Percentiles rank a stretch among this genome's conserved stretches.
These are phyloP conservation scores for Stenopsyche tienmushanensis DNA, from an alignment of 1,140 invertebrate species.

Conservation along the genomic window DNA sequence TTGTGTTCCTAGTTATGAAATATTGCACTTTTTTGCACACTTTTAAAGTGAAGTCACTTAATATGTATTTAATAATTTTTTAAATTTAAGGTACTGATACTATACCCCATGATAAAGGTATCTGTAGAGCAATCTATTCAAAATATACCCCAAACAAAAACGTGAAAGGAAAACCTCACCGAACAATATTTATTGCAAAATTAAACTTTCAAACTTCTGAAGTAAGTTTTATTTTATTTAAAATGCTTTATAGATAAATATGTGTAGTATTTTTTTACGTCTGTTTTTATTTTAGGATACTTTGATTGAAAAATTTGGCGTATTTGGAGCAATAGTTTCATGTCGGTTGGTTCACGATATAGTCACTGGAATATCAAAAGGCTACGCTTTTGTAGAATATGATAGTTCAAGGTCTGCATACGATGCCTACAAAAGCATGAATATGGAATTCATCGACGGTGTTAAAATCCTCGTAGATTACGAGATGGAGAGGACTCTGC, in stretches of 20 bases:
- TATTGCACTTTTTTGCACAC: no score
- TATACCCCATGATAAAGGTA: conserved; percentile 77
- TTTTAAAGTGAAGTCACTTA: no score
- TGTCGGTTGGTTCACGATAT: conserved; percentile 75
- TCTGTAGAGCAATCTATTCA: conserved; percentile 70
- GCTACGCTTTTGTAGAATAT: conserved; percentile 87
- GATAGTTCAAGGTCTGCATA: conserved; percentile 61
- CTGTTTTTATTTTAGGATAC: conserved; percentile 49
- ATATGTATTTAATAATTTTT: conserved; percentile 4
- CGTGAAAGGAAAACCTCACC: conserved; percentile 67
- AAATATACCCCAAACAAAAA: conserved; percentile 69
- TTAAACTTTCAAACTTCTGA: conserved; percentile 71
- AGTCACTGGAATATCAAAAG: conserved; percentile 78
- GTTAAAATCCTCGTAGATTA: conserved; percentile 71
- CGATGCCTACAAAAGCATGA: conserved; percentile 60
- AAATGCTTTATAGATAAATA: conserved; percentile 1
- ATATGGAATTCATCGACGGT: conserved; percentile 59
- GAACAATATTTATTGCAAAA: conserved; percentile 78
- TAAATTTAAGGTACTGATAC: conserved; percentile 66
- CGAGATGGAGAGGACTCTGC: conserved; percentile 61
- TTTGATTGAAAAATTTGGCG: conserved; percentile 63
- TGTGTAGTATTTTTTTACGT: conserved; percentile 2
- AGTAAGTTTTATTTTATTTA: conserved; percentile 44
- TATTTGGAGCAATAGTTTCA: conserved; percentile 66
- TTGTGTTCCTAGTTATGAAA: no score